Evolutionary conservation across 2,888 invertebrate genomes (phyloP).

Genomic region (Aproaerema taeniolella): DNA sequence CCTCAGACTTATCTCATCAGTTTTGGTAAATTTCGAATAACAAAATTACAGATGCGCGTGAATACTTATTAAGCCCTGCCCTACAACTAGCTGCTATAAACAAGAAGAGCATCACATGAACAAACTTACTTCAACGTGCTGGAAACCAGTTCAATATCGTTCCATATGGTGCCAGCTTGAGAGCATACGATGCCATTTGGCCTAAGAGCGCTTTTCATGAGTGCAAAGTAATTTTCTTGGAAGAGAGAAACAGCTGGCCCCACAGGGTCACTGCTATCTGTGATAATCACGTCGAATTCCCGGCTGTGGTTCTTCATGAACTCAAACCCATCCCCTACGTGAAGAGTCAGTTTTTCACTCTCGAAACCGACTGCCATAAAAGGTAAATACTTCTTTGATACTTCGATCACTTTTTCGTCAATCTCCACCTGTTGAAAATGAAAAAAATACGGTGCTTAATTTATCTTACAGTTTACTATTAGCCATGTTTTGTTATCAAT

Average conservation of each 20-base stretch:
- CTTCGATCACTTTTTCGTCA: constrained; percentile 92
- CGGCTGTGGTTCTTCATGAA: constrained; percentile 91
- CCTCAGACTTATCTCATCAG: no score
- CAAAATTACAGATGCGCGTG: no score
- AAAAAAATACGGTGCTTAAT: no score
- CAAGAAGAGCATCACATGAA: no score
- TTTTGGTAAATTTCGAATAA: no score
- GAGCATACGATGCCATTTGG: constrained; percentile 95
- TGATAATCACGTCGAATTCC: constrained; percentile 98
- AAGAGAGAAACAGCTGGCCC: constrained; percentile 86
- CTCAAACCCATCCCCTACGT: constrained; percentile 95
- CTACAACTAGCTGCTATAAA: no score
- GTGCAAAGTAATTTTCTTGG: constrained; percentile 88
- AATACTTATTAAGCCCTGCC: no score
- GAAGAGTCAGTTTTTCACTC: constrained; percentile 88
- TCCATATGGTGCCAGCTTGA: constrained; percentile 92
- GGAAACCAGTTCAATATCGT: constrained; percentile 85
- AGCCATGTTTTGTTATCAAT: neutral
- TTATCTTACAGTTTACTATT: constrained; percentile 4
- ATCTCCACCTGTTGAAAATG: constrained; percentile 91
- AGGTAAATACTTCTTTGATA: constrained; percentile 92
- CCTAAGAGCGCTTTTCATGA: constrained; percentile 90
- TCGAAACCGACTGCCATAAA: constrained; percentile 93
- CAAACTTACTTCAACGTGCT: constrained; percentile 79
- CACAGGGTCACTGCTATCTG: constrained; percentile 98